Evolutionary conservation across 2,113 vertebrate species (phyloP).

Genomic region (Lasiurus cinereus): DNA sequence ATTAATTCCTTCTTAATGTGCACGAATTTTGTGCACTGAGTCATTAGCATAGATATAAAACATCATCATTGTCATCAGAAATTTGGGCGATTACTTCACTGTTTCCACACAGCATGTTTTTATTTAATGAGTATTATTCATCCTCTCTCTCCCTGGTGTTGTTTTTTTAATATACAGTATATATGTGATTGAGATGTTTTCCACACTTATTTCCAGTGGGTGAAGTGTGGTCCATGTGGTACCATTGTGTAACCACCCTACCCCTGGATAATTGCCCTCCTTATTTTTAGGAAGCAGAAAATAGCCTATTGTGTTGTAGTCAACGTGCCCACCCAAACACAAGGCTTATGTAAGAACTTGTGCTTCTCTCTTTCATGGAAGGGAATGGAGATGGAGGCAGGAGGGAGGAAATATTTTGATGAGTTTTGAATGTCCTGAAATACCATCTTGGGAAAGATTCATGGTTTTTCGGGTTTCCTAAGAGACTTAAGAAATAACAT

Average conservation of each 20-base stretch:
- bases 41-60: background rate
- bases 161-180: background rate
- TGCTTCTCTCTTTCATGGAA: constrained; percentile 43
- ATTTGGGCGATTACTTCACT: background rate
- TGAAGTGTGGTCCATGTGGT: constrained; percentile 68
- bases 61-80: background rate
- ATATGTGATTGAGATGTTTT: constrained; percentile 62
- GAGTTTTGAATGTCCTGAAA: constrained; percentile 60
- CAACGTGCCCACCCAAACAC: constrained; percentile 61
- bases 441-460: constrained; percentile 22
- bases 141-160: background rate
- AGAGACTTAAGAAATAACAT: background rate
- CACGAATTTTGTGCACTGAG: too few relatives aligned
- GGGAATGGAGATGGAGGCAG: background rate
- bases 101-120: background rate
- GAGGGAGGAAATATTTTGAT: constrained; percentile 31
- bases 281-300: constrained; percentile 79
- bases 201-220: constrained; percentile 52
- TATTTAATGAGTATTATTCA: constrained; percentile 21
- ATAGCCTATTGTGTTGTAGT: constrained; percentile 76
- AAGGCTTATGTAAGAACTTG: constrained; percentile 61
- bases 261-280: constrained; percentile 29
- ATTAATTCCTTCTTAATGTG: too few relatives aligned
- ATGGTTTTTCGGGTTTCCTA: constrained; percentile 12
- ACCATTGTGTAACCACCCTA: background rate